Base-by-base conservation (phyloP, 2,113 vertebrate genomes). In the Notothenia coriiceps region DNA sequence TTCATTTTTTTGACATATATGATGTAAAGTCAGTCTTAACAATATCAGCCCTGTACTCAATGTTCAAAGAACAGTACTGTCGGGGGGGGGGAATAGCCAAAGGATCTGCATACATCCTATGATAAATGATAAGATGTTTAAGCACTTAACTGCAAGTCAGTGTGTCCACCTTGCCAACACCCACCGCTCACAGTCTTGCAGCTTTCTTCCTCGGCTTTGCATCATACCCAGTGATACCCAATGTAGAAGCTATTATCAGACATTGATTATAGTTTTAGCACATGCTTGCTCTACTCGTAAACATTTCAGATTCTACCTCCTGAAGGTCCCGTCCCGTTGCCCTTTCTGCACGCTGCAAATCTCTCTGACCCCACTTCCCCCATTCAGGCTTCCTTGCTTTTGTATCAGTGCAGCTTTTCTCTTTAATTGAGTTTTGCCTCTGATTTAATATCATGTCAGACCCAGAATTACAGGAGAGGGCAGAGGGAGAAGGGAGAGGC, bases 361-460 rank as follows among this genome's bases (percentile, higher is more conserved):
- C 80, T 80, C 57, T 33, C 11, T 14, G 9, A 17, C 12, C 11
- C 22, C 2, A 8, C 60, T 68, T 70, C 29, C n/a, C 43, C 70
- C 52, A 59, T 61, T 56, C 46, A 46, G 33, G 22, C 54, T 56
- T 56, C 29, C 29, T 69, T 78, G 20, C 61, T 35, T 76, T 82
- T 73, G 73, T 84, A 79, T 74, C 55, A 35, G 70, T 46, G 2
- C 65, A 82, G 85, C 46, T 25, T 62, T 89, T 91, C 76, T 78
- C 70, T 85, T 80, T 78, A 84, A 89, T 88, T 86, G 83, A 86
- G 70, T 89, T 91, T 79, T 63, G 77, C 22, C 33, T 74, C 80
- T 79, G 78, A 89, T 89, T 89, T 83, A 87, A 89, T 83, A 82
- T 79, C 63, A 55, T 40, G 40, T 74, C 84, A 84, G 54, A 70